A percentile compares a stretch with the other conserved stretches of the same genome.
Conservation (phyloP, 1,140 invertebrate species). For the Hyles vespertilio region DNA sequence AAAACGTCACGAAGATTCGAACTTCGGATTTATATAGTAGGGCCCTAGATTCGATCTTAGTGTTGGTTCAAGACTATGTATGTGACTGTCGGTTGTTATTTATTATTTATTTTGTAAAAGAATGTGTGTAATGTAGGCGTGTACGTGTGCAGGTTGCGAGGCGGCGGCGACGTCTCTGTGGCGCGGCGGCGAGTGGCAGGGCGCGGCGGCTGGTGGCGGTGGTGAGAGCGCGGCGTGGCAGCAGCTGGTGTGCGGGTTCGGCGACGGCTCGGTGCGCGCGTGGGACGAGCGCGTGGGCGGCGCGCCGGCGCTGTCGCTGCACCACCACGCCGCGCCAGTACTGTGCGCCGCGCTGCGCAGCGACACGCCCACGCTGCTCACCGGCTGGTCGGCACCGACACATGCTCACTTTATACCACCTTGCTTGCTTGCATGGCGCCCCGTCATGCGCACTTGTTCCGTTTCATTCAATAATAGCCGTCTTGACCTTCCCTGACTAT, state of each 20-base stretch:
- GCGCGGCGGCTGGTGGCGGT: neutral
- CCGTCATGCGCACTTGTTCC: no score
- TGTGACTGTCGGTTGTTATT: no score
- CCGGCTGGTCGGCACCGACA: constrained; percentile 41
- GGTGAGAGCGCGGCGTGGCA: neutral
- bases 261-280: constrained; percentile 71
- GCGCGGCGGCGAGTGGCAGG: constrained; percentile 21
- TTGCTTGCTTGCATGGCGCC: no score
- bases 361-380: constrained; percentile 41
- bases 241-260: constrained; percentile 65
- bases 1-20: no score
- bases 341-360: constrained; percentile 44
- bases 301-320: constrained; percentile 13
- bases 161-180: constrained; percentile 36
- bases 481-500: no score
- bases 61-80: no score
- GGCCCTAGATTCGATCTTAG: no score
- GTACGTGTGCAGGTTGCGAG: constrained; percentile 27
- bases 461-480: no score
- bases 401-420: neutral
- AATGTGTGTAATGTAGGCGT: neutral
- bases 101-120: no score
- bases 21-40: no score
- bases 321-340: constrained; percentile 40
- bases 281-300: constrained; percentile 62